Base-by-base conservation (phyloP, 2,113 vertebrate species). In the Ranitomeya imitator region DNA sequence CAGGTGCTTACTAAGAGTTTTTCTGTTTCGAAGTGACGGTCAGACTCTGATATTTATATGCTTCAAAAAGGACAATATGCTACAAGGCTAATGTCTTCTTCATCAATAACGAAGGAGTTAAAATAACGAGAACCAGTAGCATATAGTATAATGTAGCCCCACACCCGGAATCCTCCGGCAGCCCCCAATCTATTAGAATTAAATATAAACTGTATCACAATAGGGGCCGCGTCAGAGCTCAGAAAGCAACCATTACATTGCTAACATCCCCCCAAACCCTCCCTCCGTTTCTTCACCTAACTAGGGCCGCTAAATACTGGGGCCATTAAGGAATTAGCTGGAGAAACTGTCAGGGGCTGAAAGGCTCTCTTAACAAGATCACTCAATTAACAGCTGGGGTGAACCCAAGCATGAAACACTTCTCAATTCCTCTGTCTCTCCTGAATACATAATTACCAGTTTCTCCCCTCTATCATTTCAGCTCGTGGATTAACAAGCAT, bases 381-480 rank as follows among this genome's bases (percentile, higher is more conserved):
- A 90, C 88, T 91, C 90, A 91, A 91, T 91, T 91, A 91, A 90
- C 85, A 83, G 90, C 88, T 89, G 89, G 84, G 89, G 89, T 87
- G 83, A 90, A 88, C 78, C 86, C 85, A 85, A 76, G 86, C 86
- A 89, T 90, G 90, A 91, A 90, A 85, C 86, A 74, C 83, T 88
- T 81, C 77, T 86, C 85, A 86, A 85, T 84, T 85, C 87, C 87
- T 89, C 87, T 84, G 81, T 79, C 85, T 80, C 84, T 69, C 67
- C 73, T 90, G 86, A 90, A 85, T 88, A 88, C 78, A 86, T 88
- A 90, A 90, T 90, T 90, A 83, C 86, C 78, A 73, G 86, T 85
- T 77, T 74, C 82, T 85, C 51, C 81, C 82, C 87, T 83, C 87
- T 88, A 88, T 88, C 81, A 88, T 88, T 88, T 88, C 87, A 77